Evolutionary conservation across 2,113 vertebrate genomes (phyloP).

Genomic region (Corvus cornix): DNA sequence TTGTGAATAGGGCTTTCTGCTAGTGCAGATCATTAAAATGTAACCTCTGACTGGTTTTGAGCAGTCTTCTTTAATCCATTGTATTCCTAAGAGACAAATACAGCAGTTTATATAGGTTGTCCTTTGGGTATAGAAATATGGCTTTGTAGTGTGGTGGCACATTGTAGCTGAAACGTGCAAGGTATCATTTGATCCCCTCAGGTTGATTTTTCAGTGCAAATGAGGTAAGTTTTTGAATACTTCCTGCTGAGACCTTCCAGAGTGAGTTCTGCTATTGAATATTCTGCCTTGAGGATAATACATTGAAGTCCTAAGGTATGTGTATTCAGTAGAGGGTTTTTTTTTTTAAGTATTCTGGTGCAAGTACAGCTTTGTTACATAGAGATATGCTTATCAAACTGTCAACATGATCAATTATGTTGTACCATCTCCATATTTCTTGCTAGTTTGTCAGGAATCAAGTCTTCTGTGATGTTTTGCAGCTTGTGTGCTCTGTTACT

Average conservation of each 20-base stretch:
- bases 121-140: background rate
- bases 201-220: conserved; percentile 5
- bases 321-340: background rate
- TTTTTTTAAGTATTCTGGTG: background rate
- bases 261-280: background rate
- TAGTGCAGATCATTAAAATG: background rate
- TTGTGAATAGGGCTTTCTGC: background rate
- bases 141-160: background rate
- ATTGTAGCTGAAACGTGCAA: background rate
- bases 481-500: background rate
- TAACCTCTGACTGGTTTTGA: background rate
- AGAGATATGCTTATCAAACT: background rate
- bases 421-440: background rate
- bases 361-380: background rate
- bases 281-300: background rate
- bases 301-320: background rate
- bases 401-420: background rate
- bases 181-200: background rate
- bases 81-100: background rate
- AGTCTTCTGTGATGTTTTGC: background rate
- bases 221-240: background rate
- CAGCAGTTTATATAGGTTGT: background rate
- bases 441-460: background rate
- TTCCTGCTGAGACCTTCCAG: background rate
- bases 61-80: background rate